Base-by-base conservation (phyloP, 2,888 invertebrate genomes). In the Plagodis dolabraria region DNA sequence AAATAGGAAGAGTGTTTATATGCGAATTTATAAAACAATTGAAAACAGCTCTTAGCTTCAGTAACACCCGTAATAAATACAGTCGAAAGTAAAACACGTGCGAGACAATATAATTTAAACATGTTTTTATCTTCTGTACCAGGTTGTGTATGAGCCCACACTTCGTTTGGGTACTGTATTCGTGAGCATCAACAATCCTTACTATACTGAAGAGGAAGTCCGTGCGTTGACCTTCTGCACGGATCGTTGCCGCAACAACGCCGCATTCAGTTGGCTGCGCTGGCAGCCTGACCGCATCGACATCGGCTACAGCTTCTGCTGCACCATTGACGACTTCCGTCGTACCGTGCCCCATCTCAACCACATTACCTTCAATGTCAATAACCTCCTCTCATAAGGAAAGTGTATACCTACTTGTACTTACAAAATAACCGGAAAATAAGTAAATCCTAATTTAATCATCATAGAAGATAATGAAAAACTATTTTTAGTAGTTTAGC, bases 151-250 rank as follows among this genome's bases (percentile, higher is more conserved):
- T 71, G 94, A 95, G 58, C 83, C 91, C 0, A 71, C 71, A 0
- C 84, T 78, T 0, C 83, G 89, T 7, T 76, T 89, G 5, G 95
- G 94, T 0, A 89, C 94, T 0, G 95, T 94, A 2, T 93, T 95
- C 69, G 75, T 95, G 6, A 93, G 94, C 47, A 91, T 95, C 57
- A 95, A 95, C 83, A 95, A 95, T 75, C 95, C 95, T 0, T 90
- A 94, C 80, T 88, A 89, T 72, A 86, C 84, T 0, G 69, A 79
- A 33, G 79, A 72, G 0, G 92, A 92, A 57, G 87, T 80, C 0
- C 82, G 82, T 7, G 76, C 74, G 0, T 73, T 89, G 12, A 85
- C 86, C n/a, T 92, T 95, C 75, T 95, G 95, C 72, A 77, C 85
- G 0, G 93, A 94, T 74, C 80, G 77, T 1, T 93, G 93, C 64